These are phyloP conservation scores for Sakesphorus luctuosus DNA, from an alignment of 2,113 vertebrate genomes.

Conservation along the genomic window DNA sequence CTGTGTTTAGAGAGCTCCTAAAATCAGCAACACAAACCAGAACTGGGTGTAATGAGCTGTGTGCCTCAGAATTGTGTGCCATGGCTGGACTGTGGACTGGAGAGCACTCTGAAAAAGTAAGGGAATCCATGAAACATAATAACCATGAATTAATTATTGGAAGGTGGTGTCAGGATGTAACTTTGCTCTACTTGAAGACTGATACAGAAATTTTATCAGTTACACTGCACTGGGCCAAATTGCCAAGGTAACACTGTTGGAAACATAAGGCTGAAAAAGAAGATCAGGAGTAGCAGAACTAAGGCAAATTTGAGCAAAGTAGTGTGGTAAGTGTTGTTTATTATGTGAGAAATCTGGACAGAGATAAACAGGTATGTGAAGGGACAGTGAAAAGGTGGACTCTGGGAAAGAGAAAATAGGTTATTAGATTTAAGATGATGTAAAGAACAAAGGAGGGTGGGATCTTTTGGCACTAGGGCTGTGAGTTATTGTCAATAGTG, in stretches of 20 bases:
- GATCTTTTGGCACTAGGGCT: neutral
- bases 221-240: neutral
- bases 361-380: neutral
- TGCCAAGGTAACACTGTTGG: neutral
- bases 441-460: neutral
- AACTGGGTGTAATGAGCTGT: neutral
- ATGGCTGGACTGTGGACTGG: neutral
- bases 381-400: neutral
- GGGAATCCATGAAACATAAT: neutral
- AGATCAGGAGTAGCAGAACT: neutral
- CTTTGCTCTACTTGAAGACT: neutral
- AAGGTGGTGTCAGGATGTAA: neutral
- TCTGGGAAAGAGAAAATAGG: neutral
- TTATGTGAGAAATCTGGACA: neutral
- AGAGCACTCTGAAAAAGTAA: neutral
- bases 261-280: neutral
- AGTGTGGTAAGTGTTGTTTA: neutral
- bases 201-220: neutral
- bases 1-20: neutral
- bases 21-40: neutral
- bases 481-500: accelerated
- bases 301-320: neutral
- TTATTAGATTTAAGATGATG: neutral
- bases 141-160: neutral
- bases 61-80: neutral